Base-by-base conservation (phyloP, 1,140 invertebrate species). In the Sipha flava region DNA sequence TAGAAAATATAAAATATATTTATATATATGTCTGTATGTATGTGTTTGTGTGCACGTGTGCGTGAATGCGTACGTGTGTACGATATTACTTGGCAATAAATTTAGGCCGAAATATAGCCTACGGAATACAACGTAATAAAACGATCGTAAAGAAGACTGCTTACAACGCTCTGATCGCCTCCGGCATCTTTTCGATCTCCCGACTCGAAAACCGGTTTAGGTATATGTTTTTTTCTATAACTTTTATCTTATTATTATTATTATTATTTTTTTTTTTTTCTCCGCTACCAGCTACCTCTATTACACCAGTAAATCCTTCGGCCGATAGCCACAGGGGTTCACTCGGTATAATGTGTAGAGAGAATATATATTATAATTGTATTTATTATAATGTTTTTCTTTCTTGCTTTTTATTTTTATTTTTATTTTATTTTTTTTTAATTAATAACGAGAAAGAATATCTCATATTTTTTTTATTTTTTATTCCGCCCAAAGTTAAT, bases 91-190 rank as follows among this genome's bases (percentile, higher is more conserved):
- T 10, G 31, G 70, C n/a, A 21, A 75, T 75, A 75, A 54, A 75
- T 75, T 75, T 54, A 40, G 49, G 21, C 47, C 31, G 31, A 52
- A 75, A 54, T 54, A 52, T 43, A 47, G 45, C 43, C 23, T 70
- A 70, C 70, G 49, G 70, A 43, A 75, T 54, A 54, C 70, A 54
- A 75, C 70, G 70, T 47, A 75, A 75, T 75, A 75, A 75, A 54
- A 75, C 37, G 49, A 54, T 75, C 70, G 70, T 54, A 75, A 75
- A 75, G 66, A 70, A 29, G 66, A 75, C 45, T 40, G 10, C 14
- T 26, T 54, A 75, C 47, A 75, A 54, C 70, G 34, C 45, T 37
- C 12, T 10, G 70, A 54, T 54, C 54, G 29, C 70, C 49, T 18
- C 70, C 12, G 26, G 70, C 49, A n/a, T 21, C n/a, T 75, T 75